phyloP scores from a whole-genome alignment of 2,113 vertebrate genomes.

The Fukomys damarensis region DNA sequence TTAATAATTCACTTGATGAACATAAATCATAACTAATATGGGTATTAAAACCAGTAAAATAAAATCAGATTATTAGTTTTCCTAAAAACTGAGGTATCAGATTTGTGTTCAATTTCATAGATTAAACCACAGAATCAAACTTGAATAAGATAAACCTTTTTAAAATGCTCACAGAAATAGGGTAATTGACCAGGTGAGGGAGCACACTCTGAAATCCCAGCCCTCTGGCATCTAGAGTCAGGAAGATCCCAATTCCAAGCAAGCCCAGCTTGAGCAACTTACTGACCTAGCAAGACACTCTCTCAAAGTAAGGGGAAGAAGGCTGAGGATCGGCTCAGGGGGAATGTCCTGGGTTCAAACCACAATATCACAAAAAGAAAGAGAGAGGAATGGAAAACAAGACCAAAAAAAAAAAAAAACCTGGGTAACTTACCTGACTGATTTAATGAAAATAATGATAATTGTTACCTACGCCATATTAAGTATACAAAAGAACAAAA shows the following conservation, averaged over 20 bases:
- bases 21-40: conserved; percentile 50
- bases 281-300: background rate
- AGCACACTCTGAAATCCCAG: background rate
- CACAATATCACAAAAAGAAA: background rate
- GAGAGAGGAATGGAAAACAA: background rate
- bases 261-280: background rate
- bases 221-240: background rate
- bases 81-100: background rate
- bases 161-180: conserved; percentile 68
- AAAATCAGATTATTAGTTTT: too few relatives aligned
- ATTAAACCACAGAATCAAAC: conserved; percentile 21
- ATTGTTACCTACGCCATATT: background rate
- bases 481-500: conserved; percentile 32
- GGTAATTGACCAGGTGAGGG: background rate
- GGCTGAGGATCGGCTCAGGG: background rate
- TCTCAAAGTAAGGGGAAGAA: background rate
- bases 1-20: conserved; percentile 43
- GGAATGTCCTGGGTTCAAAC: background rate
- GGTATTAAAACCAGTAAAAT: conserved; percentile 53
- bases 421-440: background rate
- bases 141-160: background rate
- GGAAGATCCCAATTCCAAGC: background rate
- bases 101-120: background rate
- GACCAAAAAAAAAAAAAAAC: background rate
- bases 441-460: conserved; percentile 60